A percentile compares a stretch with the other conserved stretches of the same genome.
Conservation (phyloP, 2,113 vertebrate species). For the Penelope pileata region DNA sequence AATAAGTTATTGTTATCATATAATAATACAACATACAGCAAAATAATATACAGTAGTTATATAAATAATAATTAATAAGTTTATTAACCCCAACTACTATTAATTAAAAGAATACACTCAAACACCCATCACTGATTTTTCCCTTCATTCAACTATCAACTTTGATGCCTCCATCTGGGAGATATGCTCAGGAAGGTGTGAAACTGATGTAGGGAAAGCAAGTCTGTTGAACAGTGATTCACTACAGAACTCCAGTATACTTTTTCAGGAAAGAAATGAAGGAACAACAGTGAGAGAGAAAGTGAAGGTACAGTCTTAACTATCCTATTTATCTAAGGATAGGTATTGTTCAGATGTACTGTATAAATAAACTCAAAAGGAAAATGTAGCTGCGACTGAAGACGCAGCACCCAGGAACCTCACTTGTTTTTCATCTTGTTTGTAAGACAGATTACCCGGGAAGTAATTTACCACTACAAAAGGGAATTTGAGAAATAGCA, state of each 20-base stretch:
- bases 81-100: no score
- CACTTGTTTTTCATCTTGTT: background rate
- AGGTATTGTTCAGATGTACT: background rate
- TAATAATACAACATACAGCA: no score
- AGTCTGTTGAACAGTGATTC: background rate
- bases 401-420: background rate
- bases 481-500: background rate
- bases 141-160: background rate
- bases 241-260: background rate
- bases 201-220: background rate
- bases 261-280: background rate
- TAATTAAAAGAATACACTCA: background rate
- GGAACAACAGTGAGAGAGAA: background rate
- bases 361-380: background rate
- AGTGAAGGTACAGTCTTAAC: background rate
- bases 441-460: background rate
- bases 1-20: no score
- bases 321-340: background rate
- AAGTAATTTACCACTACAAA: background rate
- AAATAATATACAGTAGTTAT: no score
- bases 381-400: background rate
- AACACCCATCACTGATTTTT: background rate
- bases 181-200: background rate
- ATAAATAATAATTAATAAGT: no score
- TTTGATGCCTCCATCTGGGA: background rate